phyloP scores from a whole-genome alignment of 2,888 invertebrate genomes.

The Andricus quercusramuli region DNA sequence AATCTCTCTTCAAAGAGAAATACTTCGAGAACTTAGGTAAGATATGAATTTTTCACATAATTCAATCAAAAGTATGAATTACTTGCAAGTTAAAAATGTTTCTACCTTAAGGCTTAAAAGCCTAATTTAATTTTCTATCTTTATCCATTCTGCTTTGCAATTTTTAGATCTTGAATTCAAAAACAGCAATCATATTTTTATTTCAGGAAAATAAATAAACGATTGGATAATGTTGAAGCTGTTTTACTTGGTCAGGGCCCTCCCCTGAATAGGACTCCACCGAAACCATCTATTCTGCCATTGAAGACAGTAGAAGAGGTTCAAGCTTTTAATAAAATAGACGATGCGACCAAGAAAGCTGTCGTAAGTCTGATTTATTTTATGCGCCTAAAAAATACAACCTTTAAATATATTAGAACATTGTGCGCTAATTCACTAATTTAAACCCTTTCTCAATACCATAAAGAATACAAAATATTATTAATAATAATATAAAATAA shows the following conservation, averaged over 20 bases:
- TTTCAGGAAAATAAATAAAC: conserved; percentile 56
- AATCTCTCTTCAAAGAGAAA: not conserved
- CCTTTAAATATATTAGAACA: too few relatives aligned
- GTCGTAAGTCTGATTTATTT: conserved; percentile 46
- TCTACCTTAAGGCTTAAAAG: too few relatives aligned
- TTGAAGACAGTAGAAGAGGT: conserved; percentile 53
- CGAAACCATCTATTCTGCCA: conserved; percentile 53
- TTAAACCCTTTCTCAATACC: too few relatives aligned
- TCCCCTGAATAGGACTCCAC: conserved; percentile 47
- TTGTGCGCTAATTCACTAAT: too few relatives aligned
- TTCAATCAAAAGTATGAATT: not conserved
- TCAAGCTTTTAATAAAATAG: conserved; percentile 52
- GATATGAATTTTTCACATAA: not conserved
- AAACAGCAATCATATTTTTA: not conserved
- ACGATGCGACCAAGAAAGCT: conserved; percentile 52
- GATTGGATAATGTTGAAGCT: conserved; percentile 53
- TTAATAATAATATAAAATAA: too few relatives aligned
- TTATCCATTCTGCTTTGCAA: too few relatives aligned
- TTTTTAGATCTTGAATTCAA: too few relatives aligned
- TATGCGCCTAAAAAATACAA: too few relatives aligned
- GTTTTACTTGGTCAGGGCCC: conserved; percentile 49
- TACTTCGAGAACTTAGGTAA: not conserved
- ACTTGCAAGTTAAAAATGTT: not conserved
- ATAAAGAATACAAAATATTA: too few relatives aligned
- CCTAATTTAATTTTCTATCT: too few relatives aligned